Base-by-base conservation (phyloP, 2,888 invertebrate genomes). In the Peribatodes rhomboidaria region DNA sequence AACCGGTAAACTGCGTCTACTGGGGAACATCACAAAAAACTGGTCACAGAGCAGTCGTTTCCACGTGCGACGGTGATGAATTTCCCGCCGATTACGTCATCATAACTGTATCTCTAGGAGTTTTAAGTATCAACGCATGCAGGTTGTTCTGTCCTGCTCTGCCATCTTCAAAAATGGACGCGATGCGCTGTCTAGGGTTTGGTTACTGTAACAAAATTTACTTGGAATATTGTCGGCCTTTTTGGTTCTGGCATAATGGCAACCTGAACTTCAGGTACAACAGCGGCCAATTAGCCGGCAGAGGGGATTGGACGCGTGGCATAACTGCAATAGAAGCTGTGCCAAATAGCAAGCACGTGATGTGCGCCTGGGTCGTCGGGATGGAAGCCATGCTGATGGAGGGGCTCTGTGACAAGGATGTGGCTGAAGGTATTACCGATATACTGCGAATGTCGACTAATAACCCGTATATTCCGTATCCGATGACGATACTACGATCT, bases 171-270 rank as follows among this genome's bases (percentile, higher is more conserved):
- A 97, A 97, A 88, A 89, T 95, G 39, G 94, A 94, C 70, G 96
- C 97, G 0, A 96, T 97, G 75, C 89, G 91, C 35, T 92, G 94
- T 73, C 84, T 96, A 35, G 96, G 97, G 4, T 96, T 94, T 75
- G 97, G 97, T 0, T 94, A 94, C 74, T 96, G 97, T 10, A 95
- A 97, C 76, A 97, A 97, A 89, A 94, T 97, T 39, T 97, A 96
- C 78, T 83, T 97, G 44, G 96, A 97, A 75, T 97, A 96, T 79
- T 94, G 95, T 44, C 92, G 94, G 16, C 96, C 97, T 0, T 96
- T 97, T 74, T 96, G 96, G 95, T 94, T 94, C 8, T 96, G 96
- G 95, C 94, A 95, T 53, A 94, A 95, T 72, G 95, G 95, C 0
- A 85, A 93, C 46, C 88, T 97, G 18, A 94, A 95, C 68, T 94